Evolutionary conservation across 1,140 invertebrate species (phyloP).

Genomic region (Drosophila orena): DNA sequence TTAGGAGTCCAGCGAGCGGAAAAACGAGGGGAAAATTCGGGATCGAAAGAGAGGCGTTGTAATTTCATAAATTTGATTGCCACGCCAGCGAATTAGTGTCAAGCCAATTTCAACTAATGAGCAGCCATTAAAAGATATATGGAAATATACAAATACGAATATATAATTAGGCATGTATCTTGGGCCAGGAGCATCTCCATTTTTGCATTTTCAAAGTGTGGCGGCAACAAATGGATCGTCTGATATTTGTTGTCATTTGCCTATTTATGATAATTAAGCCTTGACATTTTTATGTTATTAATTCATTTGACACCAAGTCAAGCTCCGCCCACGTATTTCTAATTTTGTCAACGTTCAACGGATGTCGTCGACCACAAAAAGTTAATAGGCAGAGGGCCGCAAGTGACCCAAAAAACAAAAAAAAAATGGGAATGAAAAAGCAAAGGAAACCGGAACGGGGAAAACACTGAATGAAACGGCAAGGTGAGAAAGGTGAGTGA

Average conservation of each 20-base stretch:
- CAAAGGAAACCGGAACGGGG: too few relatives aligned
- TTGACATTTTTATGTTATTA: constrained; percentile 82
- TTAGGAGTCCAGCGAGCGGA: constrained; percentile 33
- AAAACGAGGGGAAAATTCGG: constrained; percentile 6
- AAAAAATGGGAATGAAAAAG: constrained; percentile 11
- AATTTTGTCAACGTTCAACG: constrained; percentile 73
- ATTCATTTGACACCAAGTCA: constrained; percentile 70
- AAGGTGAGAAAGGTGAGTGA: constrained; percentile 80
- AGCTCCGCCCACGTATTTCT: constrained; percentile 64
- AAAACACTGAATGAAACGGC: constrained; percentile 51
- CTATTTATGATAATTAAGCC: constrained; percentile 81
- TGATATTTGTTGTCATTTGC: constrained; percentile 80
- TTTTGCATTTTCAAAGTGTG: constrained; percentile 37
- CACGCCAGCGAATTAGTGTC: constrained; percentile 49
- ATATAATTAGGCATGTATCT: constrained; percentile 27
- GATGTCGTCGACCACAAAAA: constrained; percentile 75
- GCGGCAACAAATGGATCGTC: constrained; percentile 63
- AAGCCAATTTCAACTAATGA: constrained; percentile 41
- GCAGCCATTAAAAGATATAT: constrained; percentile 37
- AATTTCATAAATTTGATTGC: constrained; percentile 53
- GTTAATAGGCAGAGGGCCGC: constrained; percentile 66
- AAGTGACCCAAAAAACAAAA: constrained; percentile 66
- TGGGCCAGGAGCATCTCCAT: background rate
- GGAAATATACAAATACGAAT: constrained; percentile 8
- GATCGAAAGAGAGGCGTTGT: constrained; percentile 8